A percentile compares a stretch with the other conserved stretches of the same genome.
Conservation (phyloP, 2,113 vertebrate genomes). For the Clarias gariepinus region DNA sequence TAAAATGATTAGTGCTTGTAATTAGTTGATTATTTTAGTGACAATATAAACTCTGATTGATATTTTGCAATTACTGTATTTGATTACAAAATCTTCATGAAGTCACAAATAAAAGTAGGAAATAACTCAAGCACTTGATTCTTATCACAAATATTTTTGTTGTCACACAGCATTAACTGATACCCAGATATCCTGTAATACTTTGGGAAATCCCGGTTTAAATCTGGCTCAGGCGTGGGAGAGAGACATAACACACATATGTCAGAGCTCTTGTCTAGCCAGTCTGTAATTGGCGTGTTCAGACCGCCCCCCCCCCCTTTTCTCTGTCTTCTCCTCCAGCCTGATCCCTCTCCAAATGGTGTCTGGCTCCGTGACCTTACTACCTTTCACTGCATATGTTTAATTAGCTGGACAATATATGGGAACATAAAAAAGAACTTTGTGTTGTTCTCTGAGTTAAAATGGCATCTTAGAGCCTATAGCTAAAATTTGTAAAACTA, state of each 20-base stretch:
- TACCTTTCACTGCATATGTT: conserved; percentile 48
- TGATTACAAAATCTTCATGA: background rate
- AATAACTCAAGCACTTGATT: background rate
- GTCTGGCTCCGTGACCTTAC: conserved; percentile 47
- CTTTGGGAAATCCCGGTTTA: background rate
- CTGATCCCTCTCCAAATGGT: conserved; percentile 40
- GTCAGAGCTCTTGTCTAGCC: conserved; percentile 38
- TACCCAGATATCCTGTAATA: background rate
- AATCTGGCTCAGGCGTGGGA: conserved; percentile 36
- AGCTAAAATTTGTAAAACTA: background rate
- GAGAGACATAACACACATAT: conserved; percentile 14
- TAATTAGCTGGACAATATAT: conserved; percentile 38
- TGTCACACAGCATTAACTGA: background rate
- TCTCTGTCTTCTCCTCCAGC: conserved; percentile 10
- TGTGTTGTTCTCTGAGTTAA: background rate
- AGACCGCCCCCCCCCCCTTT: conserved; percentile 36
- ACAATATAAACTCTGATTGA: background rate
- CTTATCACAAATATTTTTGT: background rate
- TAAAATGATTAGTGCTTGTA: conserved; percentile 1
- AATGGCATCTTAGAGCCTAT: background rate
- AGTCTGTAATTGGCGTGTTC: conserved; percentile 44
- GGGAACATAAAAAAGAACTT: background rate
- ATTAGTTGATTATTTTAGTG: background rate
- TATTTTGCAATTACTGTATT: background rate
- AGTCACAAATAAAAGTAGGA: background rate